A percentile compares a stretch with the other conserved stretches of the same genome.
Evolutionary conservation across 2,888 invertebrate species (phyloP).

Genomic region (Nineta flava): DNA sequence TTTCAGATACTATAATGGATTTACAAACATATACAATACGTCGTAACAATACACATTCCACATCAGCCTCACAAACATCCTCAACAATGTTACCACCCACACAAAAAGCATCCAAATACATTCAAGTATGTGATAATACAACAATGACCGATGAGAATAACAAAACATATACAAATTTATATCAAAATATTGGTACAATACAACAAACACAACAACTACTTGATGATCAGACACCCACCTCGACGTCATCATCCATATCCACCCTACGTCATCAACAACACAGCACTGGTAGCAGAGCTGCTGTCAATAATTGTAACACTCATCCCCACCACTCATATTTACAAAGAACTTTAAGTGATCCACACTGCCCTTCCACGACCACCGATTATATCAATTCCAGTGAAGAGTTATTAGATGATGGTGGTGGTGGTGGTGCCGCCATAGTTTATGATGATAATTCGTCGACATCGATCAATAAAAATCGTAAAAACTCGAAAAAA

Average conservation of each 20-base stretch:
- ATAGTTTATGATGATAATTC: conserved; percentile 3
- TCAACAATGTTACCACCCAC: neutral
- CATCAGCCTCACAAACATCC: neutral
- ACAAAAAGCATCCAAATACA: conserved; percentile 2
- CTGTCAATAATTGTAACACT: too few relatives aligned
- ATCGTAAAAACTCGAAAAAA: neutral
- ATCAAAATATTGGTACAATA: conserved; percentile 6
- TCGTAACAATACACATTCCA: neutral
- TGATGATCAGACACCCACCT: neutral
- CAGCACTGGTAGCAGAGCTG: neutral
- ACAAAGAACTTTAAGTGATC: conserved; percentile 6
- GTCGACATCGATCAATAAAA: neutral
- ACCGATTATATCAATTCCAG: conserved; percentile 4
- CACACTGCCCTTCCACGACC: conserved; percentile 3
- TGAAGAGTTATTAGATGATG: conserved; percentile 2
- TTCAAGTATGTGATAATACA: conserved; percentile 3
- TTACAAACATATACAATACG: conserved; percentile 1
- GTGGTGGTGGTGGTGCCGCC: neutral
- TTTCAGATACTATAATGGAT: neutral
- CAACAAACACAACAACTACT: neutral
- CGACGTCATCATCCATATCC: neutral
- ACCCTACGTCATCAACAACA: conserved; percentile 1
- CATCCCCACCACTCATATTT: neutral
- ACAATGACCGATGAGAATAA: conserved; percentile 3
- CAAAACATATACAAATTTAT: conserved; percentile 1